Base-by-base conservation (phyloP, 2,888 invertebrate species). In the Celastrina argiolus region DNA sequence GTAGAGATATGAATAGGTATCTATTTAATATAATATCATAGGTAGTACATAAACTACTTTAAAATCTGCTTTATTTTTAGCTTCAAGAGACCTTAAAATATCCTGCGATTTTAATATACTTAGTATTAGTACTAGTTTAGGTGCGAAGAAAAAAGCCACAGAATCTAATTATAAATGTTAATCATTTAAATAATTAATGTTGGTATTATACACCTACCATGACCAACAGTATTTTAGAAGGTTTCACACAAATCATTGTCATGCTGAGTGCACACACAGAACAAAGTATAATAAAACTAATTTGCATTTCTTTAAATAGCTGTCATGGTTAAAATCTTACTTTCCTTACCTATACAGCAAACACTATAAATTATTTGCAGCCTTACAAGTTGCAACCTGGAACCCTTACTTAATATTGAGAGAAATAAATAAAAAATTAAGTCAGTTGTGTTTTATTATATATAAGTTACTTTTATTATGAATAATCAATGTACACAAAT, bases 401-500 rank as follows among this genome's bases (percentile, higher is more conserved):
- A 14, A 61, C 18, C 18, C 34, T 36, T 59, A 36, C 4, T 14
- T 59, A n/a, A n/a, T 6, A 61, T 18, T 14, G 10, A 36, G n/a
- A 61, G 7, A 14, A 58, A 59, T 59, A 59, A 34, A 34, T 58
- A 1, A 67, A 71, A 65, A 68, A 68, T 73, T 71, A 69, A 66
- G 66, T 67, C 66, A 67, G 22, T 1, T 8, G 56, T 39, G 36
- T 31, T 56, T 58, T 65, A 58, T 65, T 65, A 61, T 78, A 78
- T 75, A 80, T 86, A 85, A 82, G 82, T 87, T 85, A 6, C 82
- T 81, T 86, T 85, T 86, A 89, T 88, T 89, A 88, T 84, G 87
- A 88, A 88, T 87, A 89, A 83, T 86, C 85, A 87, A 89, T 89
- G 88, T 88, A 87, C 80, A 84, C 87, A 86, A 88, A 82, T 86